phyloP scores from a whole-genome alignment of 2,797 vertebrate genomes.

The Meriones psammophilus region DNA sequence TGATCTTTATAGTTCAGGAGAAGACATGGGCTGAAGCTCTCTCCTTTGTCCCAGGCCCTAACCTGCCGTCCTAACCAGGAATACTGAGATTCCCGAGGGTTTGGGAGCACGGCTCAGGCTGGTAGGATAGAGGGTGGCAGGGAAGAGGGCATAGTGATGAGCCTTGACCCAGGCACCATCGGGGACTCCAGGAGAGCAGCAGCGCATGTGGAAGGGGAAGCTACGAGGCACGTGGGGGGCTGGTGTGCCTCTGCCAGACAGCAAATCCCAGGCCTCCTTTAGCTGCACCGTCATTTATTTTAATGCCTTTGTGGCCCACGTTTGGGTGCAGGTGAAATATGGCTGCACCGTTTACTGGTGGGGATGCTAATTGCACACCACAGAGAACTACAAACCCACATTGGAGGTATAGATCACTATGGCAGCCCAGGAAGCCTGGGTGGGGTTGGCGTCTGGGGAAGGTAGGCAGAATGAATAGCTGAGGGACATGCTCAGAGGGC shows the following conservation, averaged over 20 bases:
- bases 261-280: not conserved
- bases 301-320: constrained; percentile 63
- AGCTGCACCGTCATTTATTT: constrained; percentile 68
- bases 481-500: not conserved
- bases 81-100: not conserved
- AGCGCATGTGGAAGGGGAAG: not conserved
- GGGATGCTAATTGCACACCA: constrained; percentile 31
- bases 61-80: not conserved
- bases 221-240: not conserved
- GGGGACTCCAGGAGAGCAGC: not conserved
- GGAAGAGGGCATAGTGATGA: not conserved
- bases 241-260: not conserved
- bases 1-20: not conserved
- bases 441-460: not conserved
- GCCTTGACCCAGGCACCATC: not conserved
- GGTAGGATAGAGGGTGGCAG: not conserved
- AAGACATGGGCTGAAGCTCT: not conserved
- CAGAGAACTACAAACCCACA: not conserved
- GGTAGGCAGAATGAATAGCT: not conserved
- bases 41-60: not conserved
- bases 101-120: not conserved
- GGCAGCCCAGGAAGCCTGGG: not conserved
- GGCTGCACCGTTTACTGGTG: not conserved
- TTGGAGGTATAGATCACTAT: not conserved
- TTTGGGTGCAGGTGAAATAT: constrained; percentile 12